Percentiles rank a stretch among this genome's conserved stretches.
phyloP scores from a whole-genome alignment of 2,888 invertebrate genomes.

The Euplexia lucipara region DNA sequence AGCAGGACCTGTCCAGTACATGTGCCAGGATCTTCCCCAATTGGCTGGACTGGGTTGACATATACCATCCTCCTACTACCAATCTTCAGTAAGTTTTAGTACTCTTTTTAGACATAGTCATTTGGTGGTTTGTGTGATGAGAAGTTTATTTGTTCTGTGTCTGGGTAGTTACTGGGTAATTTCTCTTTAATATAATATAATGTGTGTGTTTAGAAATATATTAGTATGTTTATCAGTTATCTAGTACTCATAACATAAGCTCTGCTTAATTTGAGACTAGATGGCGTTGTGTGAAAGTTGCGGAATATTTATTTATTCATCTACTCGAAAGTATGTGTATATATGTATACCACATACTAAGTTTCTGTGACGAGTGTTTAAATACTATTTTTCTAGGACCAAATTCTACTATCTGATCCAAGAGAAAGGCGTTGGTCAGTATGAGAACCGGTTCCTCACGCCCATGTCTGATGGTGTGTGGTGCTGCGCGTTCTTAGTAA shows the following conservation, averaged over 20 bases:
- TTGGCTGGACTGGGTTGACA: slow-evolving; percentile 86
- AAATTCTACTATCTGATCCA: slow-evolving; percentile 85
- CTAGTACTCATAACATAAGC: no score
- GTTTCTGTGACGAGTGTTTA: not conserved
- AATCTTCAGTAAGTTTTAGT: slow-evolving; percentile 75
- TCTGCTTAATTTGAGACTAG: no score
- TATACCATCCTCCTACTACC: slow-evolving; percentile 80
- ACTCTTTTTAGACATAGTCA: not conserved
- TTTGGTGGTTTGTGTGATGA: no score
- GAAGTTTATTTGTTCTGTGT: no score
- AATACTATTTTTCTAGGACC: slow-evolving; percentile 70
- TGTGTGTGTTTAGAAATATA: no score
- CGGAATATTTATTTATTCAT: no score
- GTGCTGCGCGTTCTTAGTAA: slow-evolving; percentile 78
- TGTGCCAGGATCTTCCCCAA: slow-evolving; percentile 80
- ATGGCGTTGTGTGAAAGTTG: no score
- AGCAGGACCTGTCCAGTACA: slow-evolving; percentile 84
- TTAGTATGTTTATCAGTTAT: no score
- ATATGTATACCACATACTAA: no score
- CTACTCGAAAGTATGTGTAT: no score
- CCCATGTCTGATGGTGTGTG: slow-evolving; percentile 86
- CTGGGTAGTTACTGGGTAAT: no score
- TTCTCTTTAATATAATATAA: no score
- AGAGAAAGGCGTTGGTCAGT: slow-evolving; percentile 81
- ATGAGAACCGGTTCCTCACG: slow-evolving; percentile 86